These are phyloP conservation scores for Pseudochromis fuscus DNA, from an alignment of 2,797 vertebrate genomes.

Conservation along the genomic window DNA sequence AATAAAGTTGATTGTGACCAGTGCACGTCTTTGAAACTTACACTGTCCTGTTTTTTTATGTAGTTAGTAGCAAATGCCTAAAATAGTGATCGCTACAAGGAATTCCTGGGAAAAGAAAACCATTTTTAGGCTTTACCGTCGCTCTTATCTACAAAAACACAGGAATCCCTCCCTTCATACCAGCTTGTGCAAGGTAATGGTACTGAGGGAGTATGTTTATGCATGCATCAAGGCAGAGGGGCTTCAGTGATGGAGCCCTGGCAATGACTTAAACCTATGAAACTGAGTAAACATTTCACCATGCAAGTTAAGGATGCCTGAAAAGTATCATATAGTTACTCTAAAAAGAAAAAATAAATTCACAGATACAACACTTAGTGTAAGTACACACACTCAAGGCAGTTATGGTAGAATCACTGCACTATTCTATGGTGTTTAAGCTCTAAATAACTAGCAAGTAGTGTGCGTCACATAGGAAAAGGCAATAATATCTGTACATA, in stretches of 20 bases:
- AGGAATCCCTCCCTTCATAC: conserved; percentile 53
- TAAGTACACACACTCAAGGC: conserved; percentile 30
- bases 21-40: conserved; percentile 13
- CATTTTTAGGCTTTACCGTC: conserved; percentile 30
- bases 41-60: not conserved
- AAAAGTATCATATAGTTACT: conserved; percentile 16
- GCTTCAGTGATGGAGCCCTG: conserved; percentile 25
- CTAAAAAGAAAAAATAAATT: conserved; percentile 13
- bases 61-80: not conserved
- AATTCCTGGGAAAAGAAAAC: conserved; percentile 5
- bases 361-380: conserved; percentile 26
- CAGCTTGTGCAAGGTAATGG: conserved; percentile 49
- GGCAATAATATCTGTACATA: conserved; percentile 25
- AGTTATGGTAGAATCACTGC: conserved; percentile 16
- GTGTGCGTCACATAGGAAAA: conserved; percentile 35
- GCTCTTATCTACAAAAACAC: conserved; percentile 48
- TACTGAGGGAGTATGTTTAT: conserved; percentile 32
- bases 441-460: conserved; percentile 34
- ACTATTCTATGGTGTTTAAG: conserved; percentile 8
- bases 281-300: conserved; percentile 42
- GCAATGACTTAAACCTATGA: conserved; percentile 28
- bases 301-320: conserved; percentile 20
- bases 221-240: not conserved
- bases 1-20: conserved; percentile 2
- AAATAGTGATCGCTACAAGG: conserved; percentile 5